A percentile compares a stretch with the other conserved stretches of the same genome.
Conservation (phyloP, 35 echinoderm and acorn worm species). For the Lytechinus pictus region DNA sequence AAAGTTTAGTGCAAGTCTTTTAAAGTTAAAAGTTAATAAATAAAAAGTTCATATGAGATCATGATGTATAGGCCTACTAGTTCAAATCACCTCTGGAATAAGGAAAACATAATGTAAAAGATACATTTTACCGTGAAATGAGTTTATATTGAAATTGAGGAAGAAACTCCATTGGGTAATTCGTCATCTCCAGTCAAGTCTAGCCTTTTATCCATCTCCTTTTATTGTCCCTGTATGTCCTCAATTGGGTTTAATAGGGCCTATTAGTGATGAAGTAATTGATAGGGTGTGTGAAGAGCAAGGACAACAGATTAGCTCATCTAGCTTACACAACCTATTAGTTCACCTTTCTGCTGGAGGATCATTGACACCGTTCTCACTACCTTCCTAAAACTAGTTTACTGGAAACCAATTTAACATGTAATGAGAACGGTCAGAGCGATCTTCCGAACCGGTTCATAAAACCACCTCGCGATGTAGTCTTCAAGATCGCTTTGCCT, state of each 20-base stretch:
- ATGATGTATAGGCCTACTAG: no score
- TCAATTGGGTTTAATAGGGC: conserved; percentile 15
- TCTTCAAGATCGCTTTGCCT: no score
- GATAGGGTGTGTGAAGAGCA: conserved; percentile 32
- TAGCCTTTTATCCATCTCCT: not conserved
- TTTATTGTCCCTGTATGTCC: not conserved
- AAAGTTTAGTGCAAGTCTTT: no score
- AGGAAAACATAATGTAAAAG: not conserved
- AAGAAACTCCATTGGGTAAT: not conserved
- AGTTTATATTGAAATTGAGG: not conserved
- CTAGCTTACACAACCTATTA: conserved; percentile 13
- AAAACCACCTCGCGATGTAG: no score
- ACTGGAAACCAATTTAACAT: no score
- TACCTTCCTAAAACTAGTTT: no score
- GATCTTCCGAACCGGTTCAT: no score
- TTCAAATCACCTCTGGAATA: no score
- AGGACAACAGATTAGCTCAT: conserved; percentile 17
- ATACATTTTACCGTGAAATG: not conserved
- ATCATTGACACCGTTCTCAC: not conserved
- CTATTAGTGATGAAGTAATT: conserved; percentile 22
- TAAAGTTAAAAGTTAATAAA: no score
- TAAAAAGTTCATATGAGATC: no score
- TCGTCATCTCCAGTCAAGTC: not conserved
- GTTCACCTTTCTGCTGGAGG: conserved; percentile 24
- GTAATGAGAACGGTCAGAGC: no score